phyloP scores from a whole-genome alignment of 2,888 invertebrate species.

The Lucinisca nassula region DNA sequence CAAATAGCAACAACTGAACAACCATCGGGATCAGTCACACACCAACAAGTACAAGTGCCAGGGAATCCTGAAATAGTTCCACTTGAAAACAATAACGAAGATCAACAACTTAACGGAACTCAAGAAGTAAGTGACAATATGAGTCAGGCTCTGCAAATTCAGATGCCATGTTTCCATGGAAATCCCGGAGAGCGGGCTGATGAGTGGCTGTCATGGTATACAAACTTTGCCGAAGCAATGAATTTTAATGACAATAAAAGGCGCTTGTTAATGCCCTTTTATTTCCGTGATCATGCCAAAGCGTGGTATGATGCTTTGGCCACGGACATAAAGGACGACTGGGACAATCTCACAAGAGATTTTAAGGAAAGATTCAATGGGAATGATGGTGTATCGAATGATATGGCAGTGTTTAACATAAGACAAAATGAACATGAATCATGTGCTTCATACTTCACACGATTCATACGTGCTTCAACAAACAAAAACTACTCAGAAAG shows the following conservation, averaged over 20 bases:
- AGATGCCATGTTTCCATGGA: background rate
- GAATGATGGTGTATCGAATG: background rate
- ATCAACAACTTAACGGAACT: no score
- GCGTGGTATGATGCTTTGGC: constrained; percentile 17
- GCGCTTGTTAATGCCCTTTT: background rate
- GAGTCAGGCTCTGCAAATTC: background rate
- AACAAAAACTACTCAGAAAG: background rate
- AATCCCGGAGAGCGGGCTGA: background rate
- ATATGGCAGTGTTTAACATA: background rate
- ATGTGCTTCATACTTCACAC: constrained; percentile 11
- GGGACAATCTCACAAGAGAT: background rate
- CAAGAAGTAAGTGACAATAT: background rate
- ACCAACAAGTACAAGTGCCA: no score
- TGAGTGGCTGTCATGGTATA: constrained; percentile 17
- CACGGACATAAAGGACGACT: background rate
- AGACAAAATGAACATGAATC: background rate
- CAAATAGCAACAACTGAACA: background rate
- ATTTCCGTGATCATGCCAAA: constrained; percentile 17
- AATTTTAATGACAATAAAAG: background rate
- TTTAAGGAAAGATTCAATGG: constrained; percentile 31
- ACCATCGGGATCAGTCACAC: no score
- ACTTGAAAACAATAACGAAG: no score
- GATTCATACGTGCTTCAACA: background rate
- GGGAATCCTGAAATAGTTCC: no score
- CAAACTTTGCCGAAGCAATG: background rate